phyloP scores from a whole-genome alignment of 2,797 vertebrate genomes.

The Pseudochromis fuscus region DNA sequence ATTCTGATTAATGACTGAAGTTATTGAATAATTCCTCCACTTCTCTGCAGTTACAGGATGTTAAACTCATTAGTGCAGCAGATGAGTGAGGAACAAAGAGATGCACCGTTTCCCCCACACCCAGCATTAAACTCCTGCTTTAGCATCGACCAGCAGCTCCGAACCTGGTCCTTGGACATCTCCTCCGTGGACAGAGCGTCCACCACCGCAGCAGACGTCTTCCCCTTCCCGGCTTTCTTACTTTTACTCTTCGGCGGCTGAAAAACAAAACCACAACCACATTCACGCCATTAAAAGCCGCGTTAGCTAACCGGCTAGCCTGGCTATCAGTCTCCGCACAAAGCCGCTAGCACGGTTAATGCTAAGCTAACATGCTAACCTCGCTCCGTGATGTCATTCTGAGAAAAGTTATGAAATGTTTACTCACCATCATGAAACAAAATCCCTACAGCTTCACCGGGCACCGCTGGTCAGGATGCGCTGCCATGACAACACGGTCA shows the following conservation, averaged over 20 bases:
- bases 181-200: slow-evolving; percentile 60
- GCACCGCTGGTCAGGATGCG: too few relatives aligned
- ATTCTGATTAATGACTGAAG: too few relatives aligned
- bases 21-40: too few relatives aligned
- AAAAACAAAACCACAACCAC: background rate
- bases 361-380: slow-evolving; percentile 27
- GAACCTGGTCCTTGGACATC: slow-evolving; percentile 72
- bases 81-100: too few relatives aligned
- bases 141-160: slow-evolving; percentile 11
- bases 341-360: background rate
- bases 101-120: too few relatives aligned
- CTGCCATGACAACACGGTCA: slow-evolving; percentile 49
- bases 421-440: slow-evolving; percentile 52
- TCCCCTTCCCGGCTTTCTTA: slow-evolving; percentile 42
- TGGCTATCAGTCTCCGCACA: background rate
- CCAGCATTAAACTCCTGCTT: background rate
- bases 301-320: background rate
- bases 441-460: too few relatives aligned
- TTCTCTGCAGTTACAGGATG: too few relatives aligned
- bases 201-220: slow-evolving; percentile 21
- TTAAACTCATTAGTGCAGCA: too few relatives aligned
- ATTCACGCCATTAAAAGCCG: too few relatives aligned
- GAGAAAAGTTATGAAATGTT: too few relatives aligned
- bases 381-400: too few relatives aligned
- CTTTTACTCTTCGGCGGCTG: slow-evolving; percentile 51